These are phyloP conservation scores for Drosophila ercepeae DNA, from an alignment of 1,140 invertebrate species.

Conservation along the genomic window DNA sequence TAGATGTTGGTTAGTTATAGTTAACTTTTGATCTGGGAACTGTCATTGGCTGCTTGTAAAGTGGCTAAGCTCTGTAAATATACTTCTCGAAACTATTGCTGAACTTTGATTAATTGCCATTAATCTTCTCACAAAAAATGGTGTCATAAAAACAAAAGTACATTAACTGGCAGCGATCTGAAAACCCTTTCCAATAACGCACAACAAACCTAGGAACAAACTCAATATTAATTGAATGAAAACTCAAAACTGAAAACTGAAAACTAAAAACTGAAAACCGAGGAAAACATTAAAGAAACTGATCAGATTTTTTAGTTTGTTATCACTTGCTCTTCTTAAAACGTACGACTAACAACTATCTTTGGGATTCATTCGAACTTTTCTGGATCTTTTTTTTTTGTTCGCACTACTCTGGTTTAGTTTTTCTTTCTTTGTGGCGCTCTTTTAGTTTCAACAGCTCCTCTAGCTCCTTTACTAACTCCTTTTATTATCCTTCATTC, in stretches of 20 bases:
- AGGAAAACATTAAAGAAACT: slow-evolving; percentile 53
- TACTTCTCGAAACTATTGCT: slow-evolving; percentile 12
- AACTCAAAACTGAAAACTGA: slow-evolving; percentile 3
- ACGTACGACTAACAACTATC: slow-evolving; percentile 74
- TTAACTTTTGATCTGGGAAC: slow-evolving; percentile 31
- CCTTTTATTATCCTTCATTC: slow-evolving; percentile 13
- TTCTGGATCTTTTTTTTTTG: slow-evolving; percentile 42
- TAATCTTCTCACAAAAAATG: slow-evolving; percentile 28
- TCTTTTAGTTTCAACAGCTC: slow-evolving; percentile 24
- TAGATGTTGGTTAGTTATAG: slow-evolving; percentile 42
- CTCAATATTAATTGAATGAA: neutral
- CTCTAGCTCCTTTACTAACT: slow-evolving; percentile 13
- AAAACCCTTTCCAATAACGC: slow-evolving; percentile 9
- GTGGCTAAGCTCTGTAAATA: slow-evolving; percentile 15
- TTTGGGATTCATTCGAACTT: slow-evolving; percentile 73
- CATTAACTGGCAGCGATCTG: slow-evolving; percentile 3
- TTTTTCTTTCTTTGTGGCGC: slow-evolving; percentile 25
- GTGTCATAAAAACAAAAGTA: slow-evolving; percentile 4
- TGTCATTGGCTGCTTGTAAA: slow-evolving; percentile 13
- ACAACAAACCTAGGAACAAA: slow-evolving; percentile 35
- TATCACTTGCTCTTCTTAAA: slow-evolving; percentile 79
- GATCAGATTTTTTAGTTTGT: slow-evolving; percentile 55
- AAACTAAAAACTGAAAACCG: slow-evolving; percentile 38
- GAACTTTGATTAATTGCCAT: slow-evolving; percentile 21
- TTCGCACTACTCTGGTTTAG: slow-evolving; percentile 21